These are phyloP conservation scores for Corythornis vintsioides DNA, from an alignment of 2,113 vertebrate species.

Conservation along the genomic window DNA sequence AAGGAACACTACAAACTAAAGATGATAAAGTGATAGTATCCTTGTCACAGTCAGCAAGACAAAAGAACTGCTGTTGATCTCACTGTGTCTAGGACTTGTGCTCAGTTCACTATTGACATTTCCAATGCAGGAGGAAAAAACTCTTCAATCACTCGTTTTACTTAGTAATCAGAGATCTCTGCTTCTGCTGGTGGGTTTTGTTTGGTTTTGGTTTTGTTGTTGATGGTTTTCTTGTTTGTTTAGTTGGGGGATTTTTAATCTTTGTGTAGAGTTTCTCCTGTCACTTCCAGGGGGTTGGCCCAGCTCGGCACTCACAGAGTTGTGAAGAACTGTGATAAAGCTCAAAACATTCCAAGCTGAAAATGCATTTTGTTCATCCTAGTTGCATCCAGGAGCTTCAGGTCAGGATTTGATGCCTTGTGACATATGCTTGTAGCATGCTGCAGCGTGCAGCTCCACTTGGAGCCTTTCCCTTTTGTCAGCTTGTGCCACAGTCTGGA, in stretches of 20 bases:
- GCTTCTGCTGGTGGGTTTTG: neutral
- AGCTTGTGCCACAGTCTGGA: neutral
- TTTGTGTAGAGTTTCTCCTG: neutral
- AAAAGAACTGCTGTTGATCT: neutral
- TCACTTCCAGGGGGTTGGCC: neutral
- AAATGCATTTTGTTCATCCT: neutral
- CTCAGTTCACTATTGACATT: neutral
- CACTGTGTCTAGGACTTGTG: neutral
- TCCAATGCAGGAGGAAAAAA: neutral
- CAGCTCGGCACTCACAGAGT: neutral
- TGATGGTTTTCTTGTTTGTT: neutral
- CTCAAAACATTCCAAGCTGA: neutral
- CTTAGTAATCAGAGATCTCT: neutral
- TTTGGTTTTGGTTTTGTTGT: no score
- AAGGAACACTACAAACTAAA: neutral
- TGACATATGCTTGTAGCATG: neutral
- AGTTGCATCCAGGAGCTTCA: neutral
- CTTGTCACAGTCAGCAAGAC: neutral
- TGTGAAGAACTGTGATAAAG: neutral
- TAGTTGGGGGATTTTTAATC: neutral
- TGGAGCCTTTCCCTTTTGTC: neutral
- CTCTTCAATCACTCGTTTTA: neutral
- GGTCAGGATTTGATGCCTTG: neutral
- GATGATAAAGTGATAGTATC: neutral
- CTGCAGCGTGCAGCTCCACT: neutral